These are phyloP conservation scores for Urocynchramus pylzowi DNA, from an alignment of 2,113 vertebrate genomes.

Conservation along the genomic window DNA sequence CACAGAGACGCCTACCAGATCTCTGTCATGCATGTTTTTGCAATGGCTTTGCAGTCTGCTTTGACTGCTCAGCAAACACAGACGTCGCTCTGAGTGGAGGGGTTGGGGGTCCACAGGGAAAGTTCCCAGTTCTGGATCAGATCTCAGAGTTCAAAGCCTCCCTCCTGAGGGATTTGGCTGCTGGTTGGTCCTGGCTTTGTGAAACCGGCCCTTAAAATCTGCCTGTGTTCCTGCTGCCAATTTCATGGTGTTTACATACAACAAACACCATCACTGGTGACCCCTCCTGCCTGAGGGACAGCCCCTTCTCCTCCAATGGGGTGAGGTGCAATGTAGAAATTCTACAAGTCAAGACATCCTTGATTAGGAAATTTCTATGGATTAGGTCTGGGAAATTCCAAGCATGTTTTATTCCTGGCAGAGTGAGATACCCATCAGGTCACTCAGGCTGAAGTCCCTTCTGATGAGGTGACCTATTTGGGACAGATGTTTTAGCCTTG, in stretches of 20 bases:
- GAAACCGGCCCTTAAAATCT: not conserved
- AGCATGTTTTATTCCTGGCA: not conserved
- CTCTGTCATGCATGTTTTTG: rapidly evolving
- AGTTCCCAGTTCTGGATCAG: not conserved
- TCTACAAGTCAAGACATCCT: not conserved
- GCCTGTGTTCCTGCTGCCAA: rapidly evolving
- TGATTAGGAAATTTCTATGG: not conserved
- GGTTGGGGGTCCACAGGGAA: rapidly evolving
- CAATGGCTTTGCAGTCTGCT: not conserved
- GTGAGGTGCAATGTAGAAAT: not conserved
- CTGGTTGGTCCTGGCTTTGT: not conserved
- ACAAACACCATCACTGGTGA: not conserved
- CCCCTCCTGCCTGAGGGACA: not conserved
- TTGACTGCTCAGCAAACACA: rapidly evolving
- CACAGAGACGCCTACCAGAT: not conserved
- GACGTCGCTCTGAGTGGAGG: rapidly evolving
- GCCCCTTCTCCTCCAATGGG: rapidly evolving
- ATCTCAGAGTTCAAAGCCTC: not conserved
- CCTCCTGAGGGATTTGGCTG: not conserved
- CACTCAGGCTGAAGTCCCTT: not conserved
- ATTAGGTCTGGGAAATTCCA: not conserved
- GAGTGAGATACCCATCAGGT: not conserved
- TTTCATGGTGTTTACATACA: rapidly evolving
- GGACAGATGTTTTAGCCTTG: rapidly evolving
- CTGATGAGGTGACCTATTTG: not conserved